Conservation (phyloP, 2,113 vertebrate genomes). For the Petaurus breviceps region DNA sequence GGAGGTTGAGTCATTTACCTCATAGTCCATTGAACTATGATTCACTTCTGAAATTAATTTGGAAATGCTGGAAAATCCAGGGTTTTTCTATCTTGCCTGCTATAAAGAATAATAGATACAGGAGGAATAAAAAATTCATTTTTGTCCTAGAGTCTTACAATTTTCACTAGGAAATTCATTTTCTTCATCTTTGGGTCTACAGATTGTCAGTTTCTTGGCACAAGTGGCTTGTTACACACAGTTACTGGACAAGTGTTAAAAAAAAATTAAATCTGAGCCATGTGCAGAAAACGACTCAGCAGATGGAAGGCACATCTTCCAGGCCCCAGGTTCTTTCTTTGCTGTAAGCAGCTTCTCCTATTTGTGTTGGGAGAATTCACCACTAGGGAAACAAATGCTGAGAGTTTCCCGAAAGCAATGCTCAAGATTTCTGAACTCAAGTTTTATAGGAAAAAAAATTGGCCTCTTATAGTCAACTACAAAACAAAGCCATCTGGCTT, state of each 20-base stretch:
- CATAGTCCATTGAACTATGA: constrained; percentile 10
- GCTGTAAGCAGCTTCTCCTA: not conserved
- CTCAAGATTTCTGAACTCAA: constrained; percentile 28
- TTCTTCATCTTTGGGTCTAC: constrained; percentile 34
- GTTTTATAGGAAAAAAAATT: not conserved
- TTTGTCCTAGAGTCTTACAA: not conserved
- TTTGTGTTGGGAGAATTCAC: not conserved
- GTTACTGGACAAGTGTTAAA: constrained; percentile 28
- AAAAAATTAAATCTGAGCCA: constrained; percentile 3
- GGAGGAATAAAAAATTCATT: not conserved
- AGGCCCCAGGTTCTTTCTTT: not conserved
- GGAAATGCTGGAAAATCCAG: constrained; percentile 56
- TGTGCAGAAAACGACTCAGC: constrained; percentile 30
- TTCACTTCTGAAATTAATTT: constrained; percentile 42
- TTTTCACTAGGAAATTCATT: constrained; percentile 44
- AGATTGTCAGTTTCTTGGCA: constrained; percentile 49
- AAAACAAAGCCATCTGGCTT: not conserved
- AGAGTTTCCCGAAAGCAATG: constrained; percentile 30
- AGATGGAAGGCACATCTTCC: constrained; percentile 22
- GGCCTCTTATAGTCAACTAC: not conserved
- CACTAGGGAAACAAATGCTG: constrained; percentile 14
- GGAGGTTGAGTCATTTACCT: constrained; percentile 59
- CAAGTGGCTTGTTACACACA: constrained; percentile 14
- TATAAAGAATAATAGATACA: not conserved
- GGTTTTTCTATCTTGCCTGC: not conserved